Percentiles rank a stretch among this genome's conserved stretches.
These are phyloP conservation scores for Zaprionus davidi DNA, from an alignment of 1,140 invertebrate species.

Conservation along the genomic window DNA sequence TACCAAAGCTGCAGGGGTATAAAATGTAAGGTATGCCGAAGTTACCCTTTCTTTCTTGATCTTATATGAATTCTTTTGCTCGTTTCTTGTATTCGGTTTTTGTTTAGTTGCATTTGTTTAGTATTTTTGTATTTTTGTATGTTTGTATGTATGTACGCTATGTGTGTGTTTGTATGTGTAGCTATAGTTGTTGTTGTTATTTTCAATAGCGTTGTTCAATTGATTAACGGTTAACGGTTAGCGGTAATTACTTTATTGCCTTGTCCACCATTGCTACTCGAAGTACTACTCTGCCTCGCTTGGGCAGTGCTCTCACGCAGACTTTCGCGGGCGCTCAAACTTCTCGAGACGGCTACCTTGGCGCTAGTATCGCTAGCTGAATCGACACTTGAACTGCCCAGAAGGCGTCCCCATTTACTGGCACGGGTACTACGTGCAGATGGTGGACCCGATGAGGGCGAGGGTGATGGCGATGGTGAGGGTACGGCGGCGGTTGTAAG, in stretches of 20 bases:
- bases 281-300: constrained; percentile 84
- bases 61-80: neutral
- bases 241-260: constrained; percentile 87
- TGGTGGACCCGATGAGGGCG: constrained; percentile 85
- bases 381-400: constrained; percentile 90
- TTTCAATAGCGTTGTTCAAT: constrained; percentile 31
- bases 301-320: constrained; percentile 86
- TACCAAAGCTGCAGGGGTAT: no score
- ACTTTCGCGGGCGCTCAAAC: constrained; percentile 88
- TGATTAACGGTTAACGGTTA: constrained; percentile 37
- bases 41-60: neutral
- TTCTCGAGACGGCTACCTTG: constrained; percentile 87
- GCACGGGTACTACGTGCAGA: constrained; percentile 85
- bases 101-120: constrained; percentile 15
- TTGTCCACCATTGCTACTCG: constrained; percentile 85
- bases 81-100: constrained; percentile 34
- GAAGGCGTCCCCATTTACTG: constrained; percentile 92
- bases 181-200: constrained; percentile 9
- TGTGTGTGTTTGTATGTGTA: constrained; percentile 8
- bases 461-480: constrained; percentile 87
- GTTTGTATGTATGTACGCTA: constrained; percentile 5
- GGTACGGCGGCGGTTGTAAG: constrained; percentile 85
- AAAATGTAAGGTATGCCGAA: neutral
- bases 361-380: constrained; percentile 84
- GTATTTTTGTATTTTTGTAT: neutral